Evolutionary conservation across 2,888 invertebrate species (phyloP), one percentile per base, ranked within the genome.

Genomic region (Drosophila cyrtoloma): DNA sequence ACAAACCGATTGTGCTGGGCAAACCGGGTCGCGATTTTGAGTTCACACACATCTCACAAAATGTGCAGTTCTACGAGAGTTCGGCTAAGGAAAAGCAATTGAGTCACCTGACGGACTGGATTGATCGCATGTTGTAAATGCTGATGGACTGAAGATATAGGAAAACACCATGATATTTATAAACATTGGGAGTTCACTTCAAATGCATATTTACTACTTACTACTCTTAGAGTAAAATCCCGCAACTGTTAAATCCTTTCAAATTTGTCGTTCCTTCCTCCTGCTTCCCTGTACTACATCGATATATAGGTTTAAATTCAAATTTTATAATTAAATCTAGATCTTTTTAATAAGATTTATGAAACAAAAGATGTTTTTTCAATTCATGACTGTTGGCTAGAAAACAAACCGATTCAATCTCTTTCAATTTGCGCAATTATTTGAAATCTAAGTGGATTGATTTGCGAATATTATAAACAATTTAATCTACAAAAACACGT

Each of bases 21-120:
- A 96, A 96, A 90, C 93, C 94, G 5, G 97, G 96, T 62, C 96
- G 96, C 91, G 97, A 97, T 91, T 98, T 99, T 93, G 96, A 96
- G 86, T 98, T 98, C 92, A 94, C 95, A 0, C 96, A 97, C 83
- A 93, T 98, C 16, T 94, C 94, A 32, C 94, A 95, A 64, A 95
- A 95, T 75, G 95, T 98, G 16, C 96, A 96, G 44, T 95, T 97
- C 86, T 95, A 94, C 0, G 97, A 97, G 92, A 94, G 95, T 60
- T 96, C 95, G 32, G 95, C 96, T 30, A 94, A 94, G 53, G 94
- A 95, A 0, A 94, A 95, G 16, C 95, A 97, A 79, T 94, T 97
- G 42, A 94, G 95, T 64, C 93, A 95, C 58, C 90, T 98, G 42
- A 94, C 95, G 77, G 95, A 95, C n/a, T 98, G 97, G 97, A 94